A percentile compares a stretch with the other conserved stretches of the same genome.
Evolutionary conservation across 2,888 invertebrate genomes (phyloP).

Genomic region (Argyresthia goedartella): DNA sequence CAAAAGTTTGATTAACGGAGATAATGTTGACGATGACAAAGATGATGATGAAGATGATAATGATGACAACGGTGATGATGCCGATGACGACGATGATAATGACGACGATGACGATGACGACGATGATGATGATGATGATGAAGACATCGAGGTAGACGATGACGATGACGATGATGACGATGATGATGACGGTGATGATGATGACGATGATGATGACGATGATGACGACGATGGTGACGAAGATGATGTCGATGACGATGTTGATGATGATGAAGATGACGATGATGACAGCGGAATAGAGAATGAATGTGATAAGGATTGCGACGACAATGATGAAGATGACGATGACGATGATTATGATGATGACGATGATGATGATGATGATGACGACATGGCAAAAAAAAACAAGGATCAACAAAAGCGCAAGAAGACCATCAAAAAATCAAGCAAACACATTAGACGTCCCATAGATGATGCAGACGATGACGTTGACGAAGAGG

Average conservation of each 20-base stretch:
- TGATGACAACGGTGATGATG: constrained; percentile 21
- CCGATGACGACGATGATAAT: constrained; percentile 41
- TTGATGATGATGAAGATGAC: constrained; percentile 44
- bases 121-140: constrained; percentile 41
- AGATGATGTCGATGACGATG: constrained; percentile 24
- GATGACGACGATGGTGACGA: constrained; percentile 44
- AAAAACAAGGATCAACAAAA: constrained; percentile 45
- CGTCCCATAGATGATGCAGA: constrained; percentile 47
- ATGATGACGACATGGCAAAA: constrained; percentile 28
- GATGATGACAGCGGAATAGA: constrained; percentile 31
- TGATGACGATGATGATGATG: constrained; percentile 60
- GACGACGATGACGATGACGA: constrained; percentile 52
- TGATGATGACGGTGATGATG: constrained; percentile 34
- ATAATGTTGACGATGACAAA: constrained; percentile 36
- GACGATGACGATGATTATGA: constrained; percentile 49
- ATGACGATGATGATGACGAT: constrained; percentile 31
- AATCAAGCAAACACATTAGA: constrained; percentile 44
- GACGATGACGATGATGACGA: constrained; percentile 48
- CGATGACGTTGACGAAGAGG: constrained; percentile 49
- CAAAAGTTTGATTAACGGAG: constrained; percentile 37
- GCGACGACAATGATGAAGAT: constrained; percentile 34
- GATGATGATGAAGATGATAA: constrained; percentile 37
- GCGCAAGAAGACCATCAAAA: constrained; percentile 37
- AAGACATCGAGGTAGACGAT: constrained; percentile 58
- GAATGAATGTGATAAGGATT: constrained; percentile 27